Conservation (phyloP, 2,888 invertebrate species). For the Elysia crispata region DNA sequence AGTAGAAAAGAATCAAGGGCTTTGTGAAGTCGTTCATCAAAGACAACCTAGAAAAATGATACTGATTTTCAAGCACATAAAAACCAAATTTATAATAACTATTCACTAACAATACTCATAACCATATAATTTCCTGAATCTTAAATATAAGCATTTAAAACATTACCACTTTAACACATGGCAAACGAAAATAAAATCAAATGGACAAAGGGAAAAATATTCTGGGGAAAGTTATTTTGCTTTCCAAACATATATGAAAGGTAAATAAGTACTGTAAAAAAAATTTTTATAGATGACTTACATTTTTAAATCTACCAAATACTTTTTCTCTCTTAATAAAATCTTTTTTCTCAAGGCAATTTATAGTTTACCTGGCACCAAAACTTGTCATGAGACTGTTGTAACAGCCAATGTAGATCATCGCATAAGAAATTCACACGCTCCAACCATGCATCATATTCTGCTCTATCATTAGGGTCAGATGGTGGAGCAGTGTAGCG, state of each 20-base stretch:
- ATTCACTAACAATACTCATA: too few relatives aligned
- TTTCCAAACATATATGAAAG: too few relatives aligned
- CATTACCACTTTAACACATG: too few relatives aligned
- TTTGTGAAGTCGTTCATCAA: conserved; percentile 83
- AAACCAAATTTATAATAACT: not conserved
- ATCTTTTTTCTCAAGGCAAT: not conserved
- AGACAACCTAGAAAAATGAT: conserved; percentile 80
- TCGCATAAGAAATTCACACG: conserved; percentile 82
- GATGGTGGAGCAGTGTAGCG: conserved; percentile 80
- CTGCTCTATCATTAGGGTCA: conserved; percentile 62
- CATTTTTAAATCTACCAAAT: too few relatives aligned
- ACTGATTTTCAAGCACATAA: not conserved
- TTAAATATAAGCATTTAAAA: too few relatives aligned
- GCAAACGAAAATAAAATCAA: too few relatives aligned
- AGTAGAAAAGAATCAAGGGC: conserved; percentile 86
- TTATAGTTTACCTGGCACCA: conserved; percentile 80
- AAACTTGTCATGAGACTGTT: conserved; percentile 82
- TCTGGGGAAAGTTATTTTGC: too few relatives aligned
- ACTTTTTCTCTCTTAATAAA: too few relatives aligned
- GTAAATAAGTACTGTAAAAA: not conserved
- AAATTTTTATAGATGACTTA: too few relatives aligned
- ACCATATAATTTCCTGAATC: too few relatives aligned
- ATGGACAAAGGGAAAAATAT: too few relatives aligned
- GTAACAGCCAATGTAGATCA: conserved; percentile 85
- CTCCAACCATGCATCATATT: conserved; percentile 84